phyloP scores from a whole-genome alignment of 2,113 vertebrate species.

The Hypocryptadius cinnamomeus region DNA sequence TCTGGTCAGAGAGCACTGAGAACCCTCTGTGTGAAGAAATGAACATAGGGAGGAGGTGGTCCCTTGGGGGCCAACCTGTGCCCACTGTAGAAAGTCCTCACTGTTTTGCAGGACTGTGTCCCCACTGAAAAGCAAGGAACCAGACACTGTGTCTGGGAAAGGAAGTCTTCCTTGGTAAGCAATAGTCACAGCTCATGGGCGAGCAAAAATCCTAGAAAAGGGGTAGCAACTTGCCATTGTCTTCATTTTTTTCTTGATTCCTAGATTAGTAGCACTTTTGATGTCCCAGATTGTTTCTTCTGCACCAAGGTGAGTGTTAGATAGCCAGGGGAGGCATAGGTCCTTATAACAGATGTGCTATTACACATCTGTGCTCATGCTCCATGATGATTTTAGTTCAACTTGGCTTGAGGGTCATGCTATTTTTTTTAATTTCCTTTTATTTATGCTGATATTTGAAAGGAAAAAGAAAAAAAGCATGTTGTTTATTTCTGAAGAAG shows the following conservation, averaged over 20 bases:
- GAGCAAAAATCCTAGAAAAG: not conserved
- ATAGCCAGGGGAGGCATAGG: not conserved
- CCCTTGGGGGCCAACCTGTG: not conserved
- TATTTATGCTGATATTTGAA: not conserved
- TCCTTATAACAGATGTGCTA: not conserved
- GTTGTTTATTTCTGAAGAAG: not conserved
- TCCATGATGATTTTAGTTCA: not conserved
- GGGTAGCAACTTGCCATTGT: not conserved
- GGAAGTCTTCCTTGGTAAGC: not conserved
- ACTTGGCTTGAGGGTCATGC: not conserved
- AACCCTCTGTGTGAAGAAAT: not conserved
- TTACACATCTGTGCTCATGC: not conserved
- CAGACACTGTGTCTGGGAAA: not conserved
- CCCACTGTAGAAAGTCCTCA: not conserved
- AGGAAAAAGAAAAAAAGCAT: not conserved
- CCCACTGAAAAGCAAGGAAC: not conserved
- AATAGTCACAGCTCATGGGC: not conserved
- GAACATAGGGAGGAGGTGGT: rapidly evolving
- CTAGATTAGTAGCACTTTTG: not conserved
- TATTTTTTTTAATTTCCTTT: not conserved
- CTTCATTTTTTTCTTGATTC: not conserved
- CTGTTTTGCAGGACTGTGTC: not conserved
- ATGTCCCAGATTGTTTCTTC: not conserved
- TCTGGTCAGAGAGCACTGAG: not conserved
- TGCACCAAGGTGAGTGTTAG: not conserved